These are phyloP conservation scores for Chloromyia formosa DNA, from an alignment of 2,888 invertebrate genomes.

Conservation along the genomic window DNA sequence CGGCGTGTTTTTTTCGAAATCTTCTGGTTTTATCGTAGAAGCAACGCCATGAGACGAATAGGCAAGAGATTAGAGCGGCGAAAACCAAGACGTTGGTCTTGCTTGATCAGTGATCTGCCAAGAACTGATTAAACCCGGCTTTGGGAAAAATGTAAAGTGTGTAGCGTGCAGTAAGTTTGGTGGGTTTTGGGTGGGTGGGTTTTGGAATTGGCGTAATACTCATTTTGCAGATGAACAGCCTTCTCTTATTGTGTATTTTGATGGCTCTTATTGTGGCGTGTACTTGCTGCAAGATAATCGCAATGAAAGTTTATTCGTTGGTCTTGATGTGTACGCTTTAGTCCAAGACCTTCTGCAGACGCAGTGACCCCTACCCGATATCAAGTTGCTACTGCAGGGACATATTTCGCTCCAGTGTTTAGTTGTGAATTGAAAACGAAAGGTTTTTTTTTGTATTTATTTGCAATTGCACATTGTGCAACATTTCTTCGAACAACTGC, in stretches of 20 bases:
- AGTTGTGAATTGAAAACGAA: background rate
- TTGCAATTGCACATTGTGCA: too few species aligned
- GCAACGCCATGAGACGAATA: constrained; percentile 1
- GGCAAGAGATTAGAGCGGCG: constrained; percentile 16
- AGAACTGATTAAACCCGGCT: constrained; percentile 27
- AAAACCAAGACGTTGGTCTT: constrained; percentile 7
- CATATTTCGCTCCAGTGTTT: background rate
- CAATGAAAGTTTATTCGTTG: constrained; percentile 18
- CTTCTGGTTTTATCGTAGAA: background rate
- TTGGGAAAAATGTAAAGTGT: constrained; percentile 29
- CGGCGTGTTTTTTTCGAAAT: background rate
- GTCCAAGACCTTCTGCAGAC: constrained; percentile 35
- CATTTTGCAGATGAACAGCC: constrained; percentile 9
- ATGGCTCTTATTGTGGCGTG: background rate
- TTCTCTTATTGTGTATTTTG: constrained; percentile 23
- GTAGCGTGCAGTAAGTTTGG: background rate
- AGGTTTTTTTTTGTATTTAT: too few species aligned
- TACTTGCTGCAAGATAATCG: background rate
- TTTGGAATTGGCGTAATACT: background rate
- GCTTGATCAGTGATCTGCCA: constrained; percentile 40
- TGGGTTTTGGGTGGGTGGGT: constrained; percentile 29
- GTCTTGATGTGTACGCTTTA: constrained; percentile 14
- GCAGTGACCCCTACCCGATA: constrained; percentile 22
- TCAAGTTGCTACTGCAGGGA: background rate
- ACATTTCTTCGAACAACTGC: too few species aligned